phyloP scores from a whole-genome alignment of 2,797 vertebrate species.

The Anniella stebbinsi region DNA sequence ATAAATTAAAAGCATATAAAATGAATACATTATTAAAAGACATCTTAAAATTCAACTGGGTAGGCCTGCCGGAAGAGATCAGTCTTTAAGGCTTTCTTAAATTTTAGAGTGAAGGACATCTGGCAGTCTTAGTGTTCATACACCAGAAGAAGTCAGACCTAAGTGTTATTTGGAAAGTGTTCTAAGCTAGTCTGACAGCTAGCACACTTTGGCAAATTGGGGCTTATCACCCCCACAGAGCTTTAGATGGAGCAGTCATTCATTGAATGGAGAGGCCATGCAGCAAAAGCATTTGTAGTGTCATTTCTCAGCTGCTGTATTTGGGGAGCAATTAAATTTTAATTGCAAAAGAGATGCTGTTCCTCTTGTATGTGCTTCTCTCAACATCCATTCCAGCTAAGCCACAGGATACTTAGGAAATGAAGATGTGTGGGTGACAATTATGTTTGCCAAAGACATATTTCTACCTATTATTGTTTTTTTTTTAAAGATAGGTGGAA shows the following conservation, averaged over 20 bases:
- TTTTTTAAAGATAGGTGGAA: neutral
- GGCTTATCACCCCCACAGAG: slow-evolving; percentile 15
- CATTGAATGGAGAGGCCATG: neutral
- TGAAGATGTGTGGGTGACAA: accelerated
- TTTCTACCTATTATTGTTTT: neutral
- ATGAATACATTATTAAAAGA: too few species aligned
- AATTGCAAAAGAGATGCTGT: slow-evolving; percentile 17
- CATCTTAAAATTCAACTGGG: too few species aligned
- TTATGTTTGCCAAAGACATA: slow-evolving; percentile 27
- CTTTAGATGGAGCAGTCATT: slow-evolving; percentile 3
- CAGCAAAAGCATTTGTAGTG: slow-evolving; percentile 21
- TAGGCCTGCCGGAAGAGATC: too few species aligned
- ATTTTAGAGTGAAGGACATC: neutral
- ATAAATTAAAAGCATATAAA: too few species aligned
- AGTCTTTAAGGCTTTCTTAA: too few species aligned
- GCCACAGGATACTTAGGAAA: neutral
- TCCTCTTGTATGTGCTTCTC: accelerated
- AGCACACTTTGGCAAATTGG: neutral
- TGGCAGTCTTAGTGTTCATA: neutral
- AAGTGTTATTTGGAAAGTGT: neutral
- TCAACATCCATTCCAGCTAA: neutral
- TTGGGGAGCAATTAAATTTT: slow-evolving; percentile 52
- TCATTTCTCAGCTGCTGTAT: slow-evolving; percentile 15
- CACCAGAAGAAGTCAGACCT: slow-evolving; percentile 28
- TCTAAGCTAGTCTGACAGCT: slow-evolving; percentile 4